Base-by-base conservation (phyloP, 2,888 invertebrate species). In the Drepanosiphum platanoidis region DNA sequence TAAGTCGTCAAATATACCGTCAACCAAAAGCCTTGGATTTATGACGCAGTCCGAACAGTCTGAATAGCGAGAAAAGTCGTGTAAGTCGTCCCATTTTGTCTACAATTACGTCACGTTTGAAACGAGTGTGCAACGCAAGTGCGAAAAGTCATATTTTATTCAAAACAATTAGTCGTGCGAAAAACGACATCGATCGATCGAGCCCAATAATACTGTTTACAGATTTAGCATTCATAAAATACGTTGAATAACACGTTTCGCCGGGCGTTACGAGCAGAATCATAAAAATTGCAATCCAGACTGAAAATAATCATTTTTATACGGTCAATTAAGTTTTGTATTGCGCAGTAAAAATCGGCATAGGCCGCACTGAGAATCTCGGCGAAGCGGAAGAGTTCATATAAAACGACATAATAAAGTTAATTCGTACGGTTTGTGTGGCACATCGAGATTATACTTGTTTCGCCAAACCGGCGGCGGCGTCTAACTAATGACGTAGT, bases 351-450 rank as follows among this genome's bases (percentile, higher is more conserved):
- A 36, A 61, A 61, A 61, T 36, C 46, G 52, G 13, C 58, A 36
- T 8, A 34, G 32, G 52, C 74, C 52, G 5, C 32, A 74, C 46
- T 74, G 32, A 52, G 52, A 74, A 32, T 52, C 32, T 52, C 3
- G 74, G 30, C n/a, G 15, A n/a, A 58, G 34, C 74, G 34, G 52
- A 75, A 75, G 58, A 75, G 34, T 75, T 34, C 74, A 58, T 75
- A 58, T 75, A 75, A 75, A 75, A 74, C 52, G 52, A 58, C 74
- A 52, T 75, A 75, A 79, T 68, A 79, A 66, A 79, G 79, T 68
- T 46, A 42, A 79, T 79, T 79, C 64, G 27, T 79, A 46, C 64
- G 66, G 42, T 74, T 68, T 68, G 79, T 46, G 13, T 8, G 32
- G 79, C 18, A 30, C 39, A 18, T 39, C 39, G 39, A 46, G 66